Conservation (phyloP, 2,797 vertebrate genomes). For the Pseudochirops cupreus region DNA sequence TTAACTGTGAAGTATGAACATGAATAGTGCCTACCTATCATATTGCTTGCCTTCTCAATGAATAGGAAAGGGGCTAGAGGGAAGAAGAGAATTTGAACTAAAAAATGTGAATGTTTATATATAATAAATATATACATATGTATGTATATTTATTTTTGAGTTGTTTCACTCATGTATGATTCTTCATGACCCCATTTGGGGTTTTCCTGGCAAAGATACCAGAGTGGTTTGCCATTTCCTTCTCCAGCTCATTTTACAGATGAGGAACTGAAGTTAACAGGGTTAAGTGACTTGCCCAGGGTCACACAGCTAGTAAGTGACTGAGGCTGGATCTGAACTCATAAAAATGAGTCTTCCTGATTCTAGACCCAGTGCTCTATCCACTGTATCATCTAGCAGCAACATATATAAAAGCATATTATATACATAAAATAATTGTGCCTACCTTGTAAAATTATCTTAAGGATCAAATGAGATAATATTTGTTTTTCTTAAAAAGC, state of each 20-base stretch:
- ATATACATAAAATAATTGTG: neutral
- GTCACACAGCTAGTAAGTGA: neutral
- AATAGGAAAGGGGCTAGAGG: neutral
- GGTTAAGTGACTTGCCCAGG: neutral
- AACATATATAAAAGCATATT: neutral
- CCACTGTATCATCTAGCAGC: neutral
- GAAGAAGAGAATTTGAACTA: neutral
- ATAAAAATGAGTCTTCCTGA: neutral
- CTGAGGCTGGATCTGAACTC: neutral
- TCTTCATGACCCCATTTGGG: neutral
- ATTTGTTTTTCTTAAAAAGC: neutral
- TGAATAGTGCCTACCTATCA: neutral
- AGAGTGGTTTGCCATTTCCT: neutral
- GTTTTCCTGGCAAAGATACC: neutral
- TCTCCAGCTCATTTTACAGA: neutral
- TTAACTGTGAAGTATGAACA: neutral
- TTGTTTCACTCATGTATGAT: neutral
- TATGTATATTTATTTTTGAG: neutral
- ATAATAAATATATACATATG: neutral
- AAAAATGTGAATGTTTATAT: neutral
- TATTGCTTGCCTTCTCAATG: neutral
- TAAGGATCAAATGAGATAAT: neutral
- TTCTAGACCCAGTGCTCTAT: neutral
- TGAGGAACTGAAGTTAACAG: neutral
- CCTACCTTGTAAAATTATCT: neutral